phyloP scores from a whole-genome alignment of 2,113 vertebrate species.

The Zeus faber region DNA sequence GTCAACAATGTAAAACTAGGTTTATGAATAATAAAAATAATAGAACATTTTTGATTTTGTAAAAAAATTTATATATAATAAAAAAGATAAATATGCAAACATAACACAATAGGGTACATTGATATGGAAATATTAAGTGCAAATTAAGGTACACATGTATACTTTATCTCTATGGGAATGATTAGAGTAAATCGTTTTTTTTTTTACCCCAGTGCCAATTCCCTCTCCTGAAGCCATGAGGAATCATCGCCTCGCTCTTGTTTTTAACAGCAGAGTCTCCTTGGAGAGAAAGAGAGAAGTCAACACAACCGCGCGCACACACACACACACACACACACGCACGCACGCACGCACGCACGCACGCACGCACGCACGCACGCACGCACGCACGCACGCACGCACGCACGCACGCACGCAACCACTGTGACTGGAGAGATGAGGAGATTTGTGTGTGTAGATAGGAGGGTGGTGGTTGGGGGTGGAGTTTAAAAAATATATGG shows the following conservation, averaged over 20 bases:
- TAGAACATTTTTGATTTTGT: background rate
- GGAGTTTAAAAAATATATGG: background rate
- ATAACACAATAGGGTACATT: background rate
- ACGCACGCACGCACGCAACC: background rate
- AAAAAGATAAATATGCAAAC: background rate
- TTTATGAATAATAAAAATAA: background rate
- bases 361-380: background rate
- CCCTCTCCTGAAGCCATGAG: conserved; percentile 51
- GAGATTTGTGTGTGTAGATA: background rate
- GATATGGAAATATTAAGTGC: background rate
- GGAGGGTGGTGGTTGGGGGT: background rate
- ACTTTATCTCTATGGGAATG: background rate
- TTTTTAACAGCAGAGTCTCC: conserved; percentile 50
- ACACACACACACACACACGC: conserved; percentile 17
- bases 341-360: background rate
- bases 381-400: background rate
- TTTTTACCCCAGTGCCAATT: conserved; percentile 57
- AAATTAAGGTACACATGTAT: background rate
- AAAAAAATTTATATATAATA: background rate
- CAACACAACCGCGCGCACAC: conserved; percentile 4
- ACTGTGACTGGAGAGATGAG: background rate
- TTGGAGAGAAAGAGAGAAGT: conserved; percentile 43
- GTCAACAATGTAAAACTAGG: background rate
- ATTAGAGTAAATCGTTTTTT: conserved; percentile 30
- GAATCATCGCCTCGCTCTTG: conserved; percentile 55